These are phyloP conservation scores for Gallirallus australis DNA, from an alignment of 2,797 vertebrate species.

Conservation along the genomic window DNA sequence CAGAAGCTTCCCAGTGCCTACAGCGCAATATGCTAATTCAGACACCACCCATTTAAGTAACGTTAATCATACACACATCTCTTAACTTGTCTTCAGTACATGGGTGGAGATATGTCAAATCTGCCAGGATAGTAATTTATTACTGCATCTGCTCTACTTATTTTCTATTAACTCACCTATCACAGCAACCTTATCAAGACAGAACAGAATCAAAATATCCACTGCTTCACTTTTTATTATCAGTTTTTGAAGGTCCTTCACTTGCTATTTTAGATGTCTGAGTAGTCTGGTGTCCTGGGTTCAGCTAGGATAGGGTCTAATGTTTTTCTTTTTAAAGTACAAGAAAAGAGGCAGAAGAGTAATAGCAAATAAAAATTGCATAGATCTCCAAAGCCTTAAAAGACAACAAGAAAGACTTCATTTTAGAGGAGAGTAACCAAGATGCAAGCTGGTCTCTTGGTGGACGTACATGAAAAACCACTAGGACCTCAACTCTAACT, in stretches of 20 bases:
- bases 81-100: slow-evolving; percentile 17
- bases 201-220: background rate
- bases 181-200: slow-evolving; percentile 5
- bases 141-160: slow-evolving; percentile 25
- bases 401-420: background rate
- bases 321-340: background rate
- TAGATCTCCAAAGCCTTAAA: background rate
- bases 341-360: background rate
- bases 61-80: slow-evolving; percentile 29
- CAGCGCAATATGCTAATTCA: slow-evolving; percentile 39
- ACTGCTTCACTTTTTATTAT: background rate
- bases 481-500: background rate
- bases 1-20: background rate
- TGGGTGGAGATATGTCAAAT: slow-evolving; percentile 23
- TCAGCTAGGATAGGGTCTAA: background rate
- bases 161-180: slow-evolving; percentile 30
- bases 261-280: background rate
- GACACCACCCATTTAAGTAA: slow-evolving; percentile 15
- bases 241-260: background rate
- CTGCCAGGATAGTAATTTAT: slow-evolving; percentile 28
- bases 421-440: background rate
- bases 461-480: background rate
- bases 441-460: background rate
- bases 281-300: background rate
- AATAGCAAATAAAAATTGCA: background rate